Base-by-base conservation (phyloP, 2,888 invertebrate species). In the Laspeyria flexula region DNA sequence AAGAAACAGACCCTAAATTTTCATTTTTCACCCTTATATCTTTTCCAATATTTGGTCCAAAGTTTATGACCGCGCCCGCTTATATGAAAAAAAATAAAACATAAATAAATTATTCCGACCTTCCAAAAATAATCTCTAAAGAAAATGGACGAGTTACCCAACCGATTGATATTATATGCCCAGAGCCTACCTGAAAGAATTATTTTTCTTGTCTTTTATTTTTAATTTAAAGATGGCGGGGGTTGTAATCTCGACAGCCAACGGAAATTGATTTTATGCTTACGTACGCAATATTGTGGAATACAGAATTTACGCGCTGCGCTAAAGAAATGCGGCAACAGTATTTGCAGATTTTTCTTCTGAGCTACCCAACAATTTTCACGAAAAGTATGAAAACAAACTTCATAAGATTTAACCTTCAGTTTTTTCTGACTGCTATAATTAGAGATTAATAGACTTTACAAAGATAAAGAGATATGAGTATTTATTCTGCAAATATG, bases 141-240 rank as follows among this genome's bases (percentile, higher is more conserved):
- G n/a, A 16, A 43, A 49, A 49, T 18, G 27, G 23, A n/a, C 25
- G 25, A 38, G 38, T 15, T 12, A 38, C 30, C 33, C 49, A 35
- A 47, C 35, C 42, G 33, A 52, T 56, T 56, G 49, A 46, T 55
- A 57, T 52, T 29, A 35, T 31, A 40, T 47, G 40, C 11, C 44
- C 35, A 59, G 55, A 46, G 54, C 55, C 53, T 58, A 44, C 40
- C 43, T n/a, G n/a, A n/a, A 42, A 65, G 45, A 55, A 51, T 57
- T 34, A 30, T 27, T 25, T 50, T 51, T 52, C 37, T 29, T 45
- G 41, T 59, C 58, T 59, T 59, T 55, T 63, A 59, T 63, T 71
- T 70, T 67, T 66, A 59, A 67, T 67, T 71, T 71, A 67, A 67
- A 71, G 49, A 66, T 62, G 44, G 27, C 52, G 49, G 48, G 43